Evolutionary conservation across 2,113 vertebrate genomes (phyloP).

Genomic region (Sinosuthora webbiana): DNA sequence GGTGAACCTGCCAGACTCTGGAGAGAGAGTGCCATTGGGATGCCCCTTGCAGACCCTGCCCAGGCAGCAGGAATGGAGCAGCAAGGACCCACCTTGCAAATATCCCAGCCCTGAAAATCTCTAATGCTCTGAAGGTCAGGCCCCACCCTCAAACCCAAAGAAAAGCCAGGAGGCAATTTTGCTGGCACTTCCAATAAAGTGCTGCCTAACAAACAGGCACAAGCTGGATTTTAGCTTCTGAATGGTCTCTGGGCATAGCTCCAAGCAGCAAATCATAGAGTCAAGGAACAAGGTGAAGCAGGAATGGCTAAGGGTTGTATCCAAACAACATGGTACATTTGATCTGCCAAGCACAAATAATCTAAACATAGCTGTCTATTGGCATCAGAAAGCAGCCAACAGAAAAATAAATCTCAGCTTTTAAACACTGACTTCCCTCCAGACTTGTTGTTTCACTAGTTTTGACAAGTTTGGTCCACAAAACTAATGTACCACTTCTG

Average conservation of each 20-base stretch:
- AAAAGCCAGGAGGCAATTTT: not conserved
- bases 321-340: not conserved
- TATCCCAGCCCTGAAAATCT: not conserved
- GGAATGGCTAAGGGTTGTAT: not conserved
- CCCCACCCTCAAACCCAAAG: not conserved
- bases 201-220: not conserved
- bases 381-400: not conserved
- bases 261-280: not conserved
- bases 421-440: not conserved
- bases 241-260: not conserved
- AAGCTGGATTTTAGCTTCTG: not conserved
- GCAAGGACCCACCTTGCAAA: not conserved
- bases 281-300: not conserved
- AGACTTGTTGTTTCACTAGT: not conserved
- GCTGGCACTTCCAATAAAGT: not conserved
- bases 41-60: not conserved
- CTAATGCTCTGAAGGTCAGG: not conserved
- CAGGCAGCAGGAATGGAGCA: not conserved
- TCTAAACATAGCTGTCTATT: not conserved
- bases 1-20: not conserved
- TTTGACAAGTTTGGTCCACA: not conserved
- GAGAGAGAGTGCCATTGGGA: not conserved
- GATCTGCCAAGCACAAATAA: not conserved
- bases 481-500: not conserved
- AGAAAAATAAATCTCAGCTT: not conserved